A percentile compares a stretch with the other conserved stretches of the same genome.
These are phyloP conservation scores for Poliocrania exsul DNA, from an alignment of 2,797 vertebrate genomes.

Conservation along the genomic window DNA sequence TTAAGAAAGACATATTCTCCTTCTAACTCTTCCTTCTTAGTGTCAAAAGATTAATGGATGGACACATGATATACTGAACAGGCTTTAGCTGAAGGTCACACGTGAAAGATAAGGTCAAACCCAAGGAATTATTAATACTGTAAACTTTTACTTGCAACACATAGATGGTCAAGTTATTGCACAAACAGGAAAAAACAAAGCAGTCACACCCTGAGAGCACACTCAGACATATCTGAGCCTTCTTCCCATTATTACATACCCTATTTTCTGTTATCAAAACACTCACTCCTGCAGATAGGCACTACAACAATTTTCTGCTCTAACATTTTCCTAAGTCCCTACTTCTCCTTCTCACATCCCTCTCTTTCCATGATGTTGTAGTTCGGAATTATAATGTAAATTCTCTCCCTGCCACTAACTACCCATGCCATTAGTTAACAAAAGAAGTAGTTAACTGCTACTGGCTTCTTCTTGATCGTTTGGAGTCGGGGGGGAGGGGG, in stretches of 20 bases:
- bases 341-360: background rate
- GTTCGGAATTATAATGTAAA: too few relatives aligned
- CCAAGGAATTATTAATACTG: background rate
- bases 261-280: background rate
- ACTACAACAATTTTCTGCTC: background rate
- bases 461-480: too few relatives aligned
- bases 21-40: background rate
- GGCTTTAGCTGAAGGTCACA: background rate
- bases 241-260: background rate
- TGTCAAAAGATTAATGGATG: background rate
- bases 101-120: background rate
- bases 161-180: background rate
- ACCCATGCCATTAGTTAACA: too few relatives aligned
- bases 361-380: background rate
- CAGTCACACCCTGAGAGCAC: background rate
- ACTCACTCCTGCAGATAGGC: background rate
- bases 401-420: too few relatives aligned
- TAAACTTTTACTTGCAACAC: background rate
- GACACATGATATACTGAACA: background rate
- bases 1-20: background rate
- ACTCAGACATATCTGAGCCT: background rate
- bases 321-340: background rate
- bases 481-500: too few relatives aligned
- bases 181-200: background rate
- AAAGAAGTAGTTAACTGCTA: too few relatives aligned